Conservation (phyloP, 35 echinoderm and acorn worm genomes). For the Amphiura filiformis region DNA sequence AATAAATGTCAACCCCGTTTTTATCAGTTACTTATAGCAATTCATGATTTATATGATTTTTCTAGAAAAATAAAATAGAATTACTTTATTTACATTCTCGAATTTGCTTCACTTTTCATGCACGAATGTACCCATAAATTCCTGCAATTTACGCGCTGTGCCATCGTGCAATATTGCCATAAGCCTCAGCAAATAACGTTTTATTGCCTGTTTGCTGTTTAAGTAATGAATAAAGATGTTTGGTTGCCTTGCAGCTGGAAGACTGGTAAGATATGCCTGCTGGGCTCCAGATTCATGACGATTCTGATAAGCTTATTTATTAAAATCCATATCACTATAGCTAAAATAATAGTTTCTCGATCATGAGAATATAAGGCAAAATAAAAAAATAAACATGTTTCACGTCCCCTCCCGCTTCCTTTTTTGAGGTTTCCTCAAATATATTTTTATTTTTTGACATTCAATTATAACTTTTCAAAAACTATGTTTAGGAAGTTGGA, state of each 20-base stretch:
- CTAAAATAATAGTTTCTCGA: too few species aligned
- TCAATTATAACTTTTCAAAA: too few species aligned
- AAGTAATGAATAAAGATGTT: constrained; percentile 35
- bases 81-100: neutral
- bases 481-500: too few species aligned
- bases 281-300: neutral
- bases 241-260: constrained; percentile 64
- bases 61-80: neutral
- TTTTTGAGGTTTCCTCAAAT: too few species aligned
- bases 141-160: neutral
- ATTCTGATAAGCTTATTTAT: neutral
- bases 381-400: too few species aligned
- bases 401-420: too few species aligned
- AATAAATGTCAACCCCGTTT: too few species aligned
- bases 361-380: too few species aligned
- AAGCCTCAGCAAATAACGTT: neutral
- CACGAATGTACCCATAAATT: too few species aligned
- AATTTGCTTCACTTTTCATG: neutral
- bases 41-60: neutral
- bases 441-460: too few species aligned
- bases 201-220: neutral
- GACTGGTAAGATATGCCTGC: constrained; percentile 40
- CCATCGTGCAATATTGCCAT: neutral
- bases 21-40: too few species aligned
- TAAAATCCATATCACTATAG: neutral